Percentiles rank a stretch among this genome's conserved stretches.
Conservation (phyloP, 2,888 invertebrate genomes). For the Lochmaea crataegi region DNA sequence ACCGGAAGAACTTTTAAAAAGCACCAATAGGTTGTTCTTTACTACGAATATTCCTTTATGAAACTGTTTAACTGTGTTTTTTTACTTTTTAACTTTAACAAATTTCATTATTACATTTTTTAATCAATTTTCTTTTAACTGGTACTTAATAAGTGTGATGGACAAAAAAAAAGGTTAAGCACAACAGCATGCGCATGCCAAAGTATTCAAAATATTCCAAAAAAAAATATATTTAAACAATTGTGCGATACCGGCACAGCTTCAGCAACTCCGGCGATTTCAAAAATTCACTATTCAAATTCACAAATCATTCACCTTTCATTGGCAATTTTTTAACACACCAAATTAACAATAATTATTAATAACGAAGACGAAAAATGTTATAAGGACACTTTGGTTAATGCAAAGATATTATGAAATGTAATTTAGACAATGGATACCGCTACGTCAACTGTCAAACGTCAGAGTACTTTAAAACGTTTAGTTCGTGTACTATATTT, state of each 20-base stretch:
- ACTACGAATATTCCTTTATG: too few species aligned
- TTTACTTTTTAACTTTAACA: too few species aligned
- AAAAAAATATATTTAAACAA: constrained; percentile 5
- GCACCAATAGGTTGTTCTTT: too few species aligned
- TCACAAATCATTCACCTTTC: constrained; percentile 47
- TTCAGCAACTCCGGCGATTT: constrained; percentile 39
- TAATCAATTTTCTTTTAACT: not conserved
- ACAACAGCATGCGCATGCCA: constrained; percentile 44
- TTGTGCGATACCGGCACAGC: constrained; percentile 37
- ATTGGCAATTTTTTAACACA: constrained; percentile 41
- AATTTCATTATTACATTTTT: too few species aligned
- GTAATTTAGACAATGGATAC: not conserved
- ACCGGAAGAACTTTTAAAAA: too few species aligned
- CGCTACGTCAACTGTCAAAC: not conserved
- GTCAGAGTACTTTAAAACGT: not conserved
- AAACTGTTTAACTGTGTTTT: too few species aligned
- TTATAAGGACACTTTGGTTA: constrained; percentile 57
- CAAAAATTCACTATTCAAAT: constrained; percentile 26
- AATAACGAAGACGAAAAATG: constrained; percentile 34
- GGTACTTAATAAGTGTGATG: constrained; percentile 13
- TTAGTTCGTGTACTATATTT: too few species aligned
- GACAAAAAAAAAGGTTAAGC: not conserved
- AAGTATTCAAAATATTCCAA: constrained; percentile 9
- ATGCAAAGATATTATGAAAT: constrained; percentile 48
- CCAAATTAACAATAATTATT: constrained; percentile 30